These are phyloP conservation scores for Hypotaenidia philippensis DNA, from an alignment of 2,797 vertebrate genomes.

Conservation along the genomic window DNA sequence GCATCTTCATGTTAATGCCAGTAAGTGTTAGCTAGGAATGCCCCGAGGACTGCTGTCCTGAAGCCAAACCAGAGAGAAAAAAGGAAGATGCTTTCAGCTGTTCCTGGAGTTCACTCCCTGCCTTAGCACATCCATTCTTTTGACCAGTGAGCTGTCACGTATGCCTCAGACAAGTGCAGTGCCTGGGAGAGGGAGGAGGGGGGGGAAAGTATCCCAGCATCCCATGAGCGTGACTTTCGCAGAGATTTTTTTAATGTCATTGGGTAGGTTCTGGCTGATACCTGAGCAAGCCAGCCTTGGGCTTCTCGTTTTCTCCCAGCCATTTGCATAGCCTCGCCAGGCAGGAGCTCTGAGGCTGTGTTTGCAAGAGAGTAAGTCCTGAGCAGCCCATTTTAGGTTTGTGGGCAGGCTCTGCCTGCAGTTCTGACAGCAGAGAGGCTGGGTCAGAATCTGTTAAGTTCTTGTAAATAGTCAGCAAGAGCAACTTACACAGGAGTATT, in stretches of 20 bases:
- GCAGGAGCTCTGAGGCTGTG: not conserved
- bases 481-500: not conserved
- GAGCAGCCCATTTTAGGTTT: not conserved
- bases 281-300: not conserved
- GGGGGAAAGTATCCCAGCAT: not conserved
- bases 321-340: not conserved
- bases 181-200: slow-evolving; percentile 30
- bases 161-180: not conserved
- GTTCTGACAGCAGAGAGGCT: not conserved
- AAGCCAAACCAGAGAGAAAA: slow-evolving; percentile 20
- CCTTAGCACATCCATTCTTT: slow-evolving; percentile 25
- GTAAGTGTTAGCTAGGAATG: not conserved
- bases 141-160: slow-evolving; percentile 24
- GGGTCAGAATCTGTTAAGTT: not conserved
- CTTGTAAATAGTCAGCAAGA: not conserved
- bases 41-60: not conserved
- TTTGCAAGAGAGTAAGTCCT: not conserved
- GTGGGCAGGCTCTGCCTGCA: not conserved
- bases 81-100: slow-evolving; percentile 12
- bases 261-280: not conserved
- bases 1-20: slow-evolving; percentile 35
- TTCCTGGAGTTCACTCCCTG: slow-evolving; percentile 35
- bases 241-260: not conserved
- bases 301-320: not conserved
- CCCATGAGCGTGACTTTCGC: not conserved